A percentile compares a stretch with the other conserved stretches of the same genome.
Evolutionary conservation across 1,140 invertebrate species (phyloP).

Genomic region (Zeugodacus cucurbitae): DNA sequence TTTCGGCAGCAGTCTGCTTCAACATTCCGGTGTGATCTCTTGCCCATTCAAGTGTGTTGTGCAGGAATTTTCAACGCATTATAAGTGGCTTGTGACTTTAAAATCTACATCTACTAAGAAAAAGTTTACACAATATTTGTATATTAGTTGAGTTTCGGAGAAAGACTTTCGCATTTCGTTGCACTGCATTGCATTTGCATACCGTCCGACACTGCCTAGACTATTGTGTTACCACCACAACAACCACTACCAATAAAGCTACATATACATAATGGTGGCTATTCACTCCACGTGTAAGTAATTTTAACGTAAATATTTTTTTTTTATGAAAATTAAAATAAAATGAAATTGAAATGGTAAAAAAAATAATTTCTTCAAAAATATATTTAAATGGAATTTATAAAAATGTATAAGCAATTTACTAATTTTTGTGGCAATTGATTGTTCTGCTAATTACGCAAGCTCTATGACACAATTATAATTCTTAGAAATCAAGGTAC

Average conservation of each 20-base stretch:
- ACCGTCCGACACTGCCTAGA: background rate
- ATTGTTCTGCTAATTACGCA: background rate
- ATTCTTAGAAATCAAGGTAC: too few relatives aligned
- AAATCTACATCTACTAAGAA: background rate
- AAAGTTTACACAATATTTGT: background rate
- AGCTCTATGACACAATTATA: background rate
- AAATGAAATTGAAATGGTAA: background rate
- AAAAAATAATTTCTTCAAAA: background rate
- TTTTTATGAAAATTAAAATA: background rate
- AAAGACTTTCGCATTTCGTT: background rate
- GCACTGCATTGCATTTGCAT: background rate
- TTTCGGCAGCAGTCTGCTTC: constrained; percentile 2
- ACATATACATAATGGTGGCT: constrained; percentile 12
- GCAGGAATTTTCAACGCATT: background rate
- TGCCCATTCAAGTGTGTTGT: background rate
- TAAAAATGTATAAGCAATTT: background rate
- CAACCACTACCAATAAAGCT: background rate
- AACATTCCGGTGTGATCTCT: constrained; percentile 21
- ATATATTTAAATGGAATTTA: background rate
- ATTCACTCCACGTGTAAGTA: constrained; percentile 22
- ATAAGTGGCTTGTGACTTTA: background rate
- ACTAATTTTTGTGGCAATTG: too few relatives aligned
- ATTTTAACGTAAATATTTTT: background rate
- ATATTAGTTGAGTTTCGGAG: background rate
- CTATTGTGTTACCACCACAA: background rate